These are phyloP conservation scores for Pachydiplax longipennis DNA, from an alignment of 2,888 invertebrate species.

Conservation along the genomic window DNA sequence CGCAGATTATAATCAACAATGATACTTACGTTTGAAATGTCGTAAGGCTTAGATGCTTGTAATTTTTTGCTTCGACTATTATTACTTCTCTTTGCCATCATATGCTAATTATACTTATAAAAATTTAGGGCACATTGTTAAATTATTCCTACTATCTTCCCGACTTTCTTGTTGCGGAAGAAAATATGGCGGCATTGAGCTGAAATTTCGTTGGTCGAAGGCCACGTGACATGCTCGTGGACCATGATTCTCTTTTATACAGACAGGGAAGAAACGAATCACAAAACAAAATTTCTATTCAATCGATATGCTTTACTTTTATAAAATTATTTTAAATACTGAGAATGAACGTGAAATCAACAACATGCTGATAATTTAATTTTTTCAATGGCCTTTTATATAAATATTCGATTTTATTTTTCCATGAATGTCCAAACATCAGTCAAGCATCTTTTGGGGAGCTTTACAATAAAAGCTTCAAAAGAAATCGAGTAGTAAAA, in stretches of 20 bases:
- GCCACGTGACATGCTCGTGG: conserved; percentile 30
- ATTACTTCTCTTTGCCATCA: conserved; percentile 59
- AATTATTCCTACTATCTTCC: conserved; percentile 57
- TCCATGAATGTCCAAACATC: no score
- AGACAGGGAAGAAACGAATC: not conserved
- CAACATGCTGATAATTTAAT: no score
- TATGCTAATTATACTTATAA: conserved; percentile 50
- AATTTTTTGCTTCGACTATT: conserved; percentile 57
- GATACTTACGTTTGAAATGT: conserved; percentile 62
- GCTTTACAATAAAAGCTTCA: no score
- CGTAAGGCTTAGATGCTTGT: conserved; percentile 60
- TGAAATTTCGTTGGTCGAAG: conserved; percentile 43
- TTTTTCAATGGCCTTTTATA: no score
- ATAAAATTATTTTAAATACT: no score
- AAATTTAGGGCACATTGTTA: conserved; percentile 54
- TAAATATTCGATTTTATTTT: no score
- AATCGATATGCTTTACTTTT: not conserved
- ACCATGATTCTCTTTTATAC: not conserved
- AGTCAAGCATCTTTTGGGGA: no score
- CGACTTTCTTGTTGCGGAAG: conserved; percentile 55
- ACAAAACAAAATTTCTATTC: not conserved
- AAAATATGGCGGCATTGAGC: conserved; percentile 56
- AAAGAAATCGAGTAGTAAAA: no score
- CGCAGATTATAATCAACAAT: conserved; percentile 3
- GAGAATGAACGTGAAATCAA: no score